Evolutionary conservation across 2,113 vertebrate species (phyloP).

Genomic region (Caranx ignobilis): DNA sequence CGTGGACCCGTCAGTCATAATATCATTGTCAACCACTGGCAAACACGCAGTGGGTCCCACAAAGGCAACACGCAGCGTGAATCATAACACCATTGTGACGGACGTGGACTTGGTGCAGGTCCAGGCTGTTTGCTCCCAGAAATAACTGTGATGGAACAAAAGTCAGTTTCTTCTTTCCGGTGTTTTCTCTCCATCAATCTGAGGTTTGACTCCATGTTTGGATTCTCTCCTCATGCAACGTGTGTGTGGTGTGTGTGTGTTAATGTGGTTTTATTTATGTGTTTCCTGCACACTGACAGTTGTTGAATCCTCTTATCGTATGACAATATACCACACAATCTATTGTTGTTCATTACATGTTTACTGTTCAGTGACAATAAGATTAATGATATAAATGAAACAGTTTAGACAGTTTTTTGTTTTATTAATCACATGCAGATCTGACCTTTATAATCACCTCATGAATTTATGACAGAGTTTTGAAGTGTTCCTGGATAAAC

Average conservation of each 20-base stretch:
- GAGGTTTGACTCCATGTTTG: constrained; percentile 43
- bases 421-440: too few species aligned
- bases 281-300: too few species aligned
- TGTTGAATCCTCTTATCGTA: too few species aligned
- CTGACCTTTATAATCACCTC: too few species aligned
- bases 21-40: constrained; percentile 68
- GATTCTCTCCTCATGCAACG: constrained; percentile 48
- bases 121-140: constrained; percentile 29
- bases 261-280: too few species aligned
- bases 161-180: constrained; percentile 20
- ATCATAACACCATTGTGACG: constrained; percentile 76
- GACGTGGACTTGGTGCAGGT: neutral
- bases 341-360: too few species aligned
- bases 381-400: too few species aligned
- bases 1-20: constrained; percentile 60
- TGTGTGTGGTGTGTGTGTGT: constrained; percentile 2
- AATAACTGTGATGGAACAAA: constrained; percentile 43
- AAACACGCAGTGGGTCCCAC: constrained; percentile 50
- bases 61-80: constrained; percentile 25
- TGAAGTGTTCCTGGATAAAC: too few species aligned
- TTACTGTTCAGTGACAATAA: too few species aligned
- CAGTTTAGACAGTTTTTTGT: too few species aligned
- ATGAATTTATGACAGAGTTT: too few species aligned
- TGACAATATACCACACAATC: too few species aligned
- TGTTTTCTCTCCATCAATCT: constrained; percentile 19